Evolutionary conservation across 2,113 vertebrate species (phyloP), one percentile per base, ranked within the genome.

Genomic region (Megaleporinus macrocephalus): DNA sequence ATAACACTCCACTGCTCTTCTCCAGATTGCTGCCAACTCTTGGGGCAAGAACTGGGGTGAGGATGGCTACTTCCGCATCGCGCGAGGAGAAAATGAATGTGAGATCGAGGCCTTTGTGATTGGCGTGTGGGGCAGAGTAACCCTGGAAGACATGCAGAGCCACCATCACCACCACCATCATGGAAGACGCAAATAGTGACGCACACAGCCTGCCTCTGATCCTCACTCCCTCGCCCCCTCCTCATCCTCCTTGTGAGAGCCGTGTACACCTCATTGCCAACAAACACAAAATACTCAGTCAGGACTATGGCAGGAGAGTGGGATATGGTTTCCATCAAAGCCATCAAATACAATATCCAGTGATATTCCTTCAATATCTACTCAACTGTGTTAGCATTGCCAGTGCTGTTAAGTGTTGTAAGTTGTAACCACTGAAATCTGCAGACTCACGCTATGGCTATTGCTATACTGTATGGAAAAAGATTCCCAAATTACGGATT

Each of bases 1-100:
- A 30, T 7, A 47, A 27, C 24, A 3, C 22, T 44, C 20, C 36
- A 30, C 26, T 76, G 10, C 15, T 78, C 47, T 41, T 70, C 55
- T 47, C 0, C 92, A 99, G 98, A 96, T 95, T 0, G 97, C 96
- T 0, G 97, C 97, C 85, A 99, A 99, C 91, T 99, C 98, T 0
- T 99, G 98, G 98, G 98, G 98, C 36, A 96, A 93, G 44, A 93
- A 93, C 81, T 99, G 98, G 98, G 98, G 98, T 0, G 97, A 99
- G 88, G 85, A 91, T 0, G 97, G 98, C 68, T 95, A 94, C 90
- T 99, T 99, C 88, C 96, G 96, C 30, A 99, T 99, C 18, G 91
- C 95, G 79, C 95, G 97, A 0, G 98, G 97, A 1, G 73, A 93
- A 82, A 99, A 99, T 0, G 98, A 99, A 90, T 99, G 97, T 0